Evolutionary conservation across 2,797 vertebrate species (phyloP).

Genomic region (Platalea minor): DNA sequence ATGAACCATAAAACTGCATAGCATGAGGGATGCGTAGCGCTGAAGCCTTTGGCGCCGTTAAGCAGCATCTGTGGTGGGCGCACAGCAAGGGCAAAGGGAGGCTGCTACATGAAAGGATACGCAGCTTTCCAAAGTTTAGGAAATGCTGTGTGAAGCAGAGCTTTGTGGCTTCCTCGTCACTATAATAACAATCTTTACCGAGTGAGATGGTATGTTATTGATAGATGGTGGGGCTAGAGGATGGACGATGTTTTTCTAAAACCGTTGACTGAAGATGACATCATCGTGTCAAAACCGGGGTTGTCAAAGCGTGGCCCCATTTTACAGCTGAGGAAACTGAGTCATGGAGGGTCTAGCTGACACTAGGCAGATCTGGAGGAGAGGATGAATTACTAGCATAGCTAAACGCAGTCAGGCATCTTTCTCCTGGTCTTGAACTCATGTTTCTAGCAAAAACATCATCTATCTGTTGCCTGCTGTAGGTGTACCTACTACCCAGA

Average conservation of each 20-base stretch:
- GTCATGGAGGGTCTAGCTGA: background rate
- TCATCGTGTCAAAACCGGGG: background rate
- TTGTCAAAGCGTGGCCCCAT: background rate
- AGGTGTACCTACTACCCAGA: background rate
- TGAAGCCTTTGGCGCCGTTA: background rate
- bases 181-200: background rate
- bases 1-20: background rate
- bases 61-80: background rate
- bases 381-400: background rate
- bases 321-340: conserved; percentile 6
- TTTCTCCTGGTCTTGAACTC: background rate
- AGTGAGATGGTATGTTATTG: background rate
- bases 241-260: background rate
- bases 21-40: background rate
- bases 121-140: background rate
- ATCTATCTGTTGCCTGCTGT: background rate
- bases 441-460: background rate
- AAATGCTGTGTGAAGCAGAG: background rate
- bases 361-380: background rate
- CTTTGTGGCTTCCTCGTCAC: background rate
- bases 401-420: background rate
- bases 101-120: background rate
- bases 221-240: background rate
- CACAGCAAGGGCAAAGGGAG: background rate
- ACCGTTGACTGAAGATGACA: background rate